Evolutionary conservation across 2,797 vertebrate species (phyloP).

Genomic region (Hippocampus kuda): DNA sequence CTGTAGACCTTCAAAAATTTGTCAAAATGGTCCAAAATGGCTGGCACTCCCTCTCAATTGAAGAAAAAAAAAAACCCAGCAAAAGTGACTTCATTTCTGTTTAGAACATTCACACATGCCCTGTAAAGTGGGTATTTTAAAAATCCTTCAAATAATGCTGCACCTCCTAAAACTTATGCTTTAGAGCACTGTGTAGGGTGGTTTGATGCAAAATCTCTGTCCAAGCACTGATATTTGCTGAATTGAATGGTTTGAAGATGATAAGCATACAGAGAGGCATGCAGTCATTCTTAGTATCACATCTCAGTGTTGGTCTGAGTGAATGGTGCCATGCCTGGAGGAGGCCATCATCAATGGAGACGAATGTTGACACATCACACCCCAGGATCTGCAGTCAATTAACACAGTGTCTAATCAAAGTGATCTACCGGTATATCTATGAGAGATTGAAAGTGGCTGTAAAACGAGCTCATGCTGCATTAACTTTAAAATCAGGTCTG

Average conservation of each 20-base stretch:
- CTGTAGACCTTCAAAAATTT: too few relatives aligned
- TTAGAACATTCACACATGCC: not conserved
- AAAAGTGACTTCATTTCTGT: not conserved
- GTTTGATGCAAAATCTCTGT: not conserved
- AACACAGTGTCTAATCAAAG: slow-evolving; percentile 72
- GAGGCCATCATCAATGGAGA: slow-evolving; percentile 52
- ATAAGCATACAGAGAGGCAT: not conserved
- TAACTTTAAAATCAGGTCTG: slow-evolving; percentile 57
- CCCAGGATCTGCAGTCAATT: slow-evolving; percentile 64
- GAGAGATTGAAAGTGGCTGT: slow-evolving; percentile 51
- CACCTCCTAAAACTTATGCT: not conserved
- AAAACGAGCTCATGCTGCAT: slow-evolving; percentile 54
- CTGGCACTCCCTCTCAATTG: too few relatives aligned
- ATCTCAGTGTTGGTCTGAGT: slow-evolving; percentile 23
- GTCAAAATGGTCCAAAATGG: too few relatives aligned
- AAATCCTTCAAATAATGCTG: not conserved
- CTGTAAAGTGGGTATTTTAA: not conserved
- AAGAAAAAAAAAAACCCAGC: too few relatives aligned
- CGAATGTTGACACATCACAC: slow-evolving; percentile 65
- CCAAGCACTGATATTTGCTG: not conserved
- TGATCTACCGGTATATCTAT: slow-evolving; percentile 61
- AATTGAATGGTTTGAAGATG: not conserved
- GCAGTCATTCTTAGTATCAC: slow-evolving; percentile 29
- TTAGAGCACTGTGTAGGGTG: not conserved
- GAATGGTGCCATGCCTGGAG: slow-evolving; percentile 34